phyloP scores from a whole-genome alignment of 2,113 vertebrate genomes.

The Labrus mixtus region DNA sequence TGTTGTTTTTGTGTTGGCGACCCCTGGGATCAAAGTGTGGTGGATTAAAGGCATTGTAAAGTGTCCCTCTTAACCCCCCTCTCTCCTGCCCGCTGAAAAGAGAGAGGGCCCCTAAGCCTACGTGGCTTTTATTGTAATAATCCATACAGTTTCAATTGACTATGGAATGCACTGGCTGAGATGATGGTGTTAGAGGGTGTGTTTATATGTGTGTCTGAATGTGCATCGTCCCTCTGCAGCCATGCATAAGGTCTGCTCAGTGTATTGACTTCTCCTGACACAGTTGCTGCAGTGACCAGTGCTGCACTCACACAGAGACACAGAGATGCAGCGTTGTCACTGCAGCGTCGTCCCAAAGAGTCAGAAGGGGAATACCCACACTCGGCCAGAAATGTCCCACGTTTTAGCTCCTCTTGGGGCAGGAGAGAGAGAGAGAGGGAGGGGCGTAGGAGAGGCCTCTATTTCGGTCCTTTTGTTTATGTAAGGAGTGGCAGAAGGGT shows the following conservation, averaged over 20 bases:
- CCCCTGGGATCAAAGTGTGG: conserved; percentile 67
- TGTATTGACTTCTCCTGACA: neutral
- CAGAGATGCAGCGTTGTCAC: neutral
- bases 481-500: conserved; percentile 62
- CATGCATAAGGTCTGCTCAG: neutral
- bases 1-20: conserved; percentile 57
- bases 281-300: conserved; percentile 3
- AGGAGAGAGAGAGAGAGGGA: no score
- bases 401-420: conserved; percentile 56
- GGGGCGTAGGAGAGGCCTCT: conserved; percentile 53
- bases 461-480: conserved; percentile 79
- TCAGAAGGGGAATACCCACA: conserved; percentile 61
- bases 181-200: conserved; percentile 9
- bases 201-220: conserved; percentile 13
- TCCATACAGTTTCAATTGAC: conserved; percentile 74
- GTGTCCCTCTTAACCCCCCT: conserved; percentile 45
- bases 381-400: conserved; percentile 45
- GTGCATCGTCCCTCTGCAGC: neutral
- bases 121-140: conserved; percentile 67
- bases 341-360: conserved; percentile 18
- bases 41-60: conserved; percentile 68
- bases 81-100: conserved; percentile 27
- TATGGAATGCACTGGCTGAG: conserved; percentile 62
- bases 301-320: neutral
- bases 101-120: conserved; percentile 59